Percentiles rank a stretch among this genome's conserved stretches.
These are phyloP conservation scores for Dynastes hyllus DNA, from an alignment of 2,888 invertebrate species.

Conservation along the genomic window DNA sequence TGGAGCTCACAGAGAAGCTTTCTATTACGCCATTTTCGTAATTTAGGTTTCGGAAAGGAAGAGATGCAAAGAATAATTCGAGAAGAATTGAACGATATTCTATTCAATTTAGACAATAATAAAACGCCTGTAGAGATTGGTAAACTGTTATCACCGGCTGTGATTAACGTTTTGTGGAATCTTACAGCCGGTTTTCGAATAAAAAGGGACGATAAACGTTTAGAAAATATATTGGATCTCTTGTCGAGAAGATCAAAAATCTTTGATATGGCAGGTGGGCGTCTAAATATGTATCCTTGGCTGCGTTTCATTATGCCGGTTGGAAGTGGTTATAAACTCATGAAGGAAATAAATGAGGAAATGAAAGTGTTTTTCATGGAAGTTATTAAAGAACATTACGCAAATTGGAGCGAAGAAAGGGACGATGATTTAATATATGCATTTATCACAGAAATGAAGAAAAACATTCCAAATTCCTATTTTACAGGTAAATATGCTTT, in stretches of 20 bases:
- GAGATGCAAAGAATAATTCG: slow-evolving; percentile 70
- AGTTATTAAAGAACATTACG: slow-evolving; percentile 75
- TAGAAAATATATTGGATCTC: slow-evolving; percentile 71
- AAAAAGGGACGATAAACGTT: slow-evolving; percentile 68
- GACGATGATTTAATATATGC: slow-evolving; percentile 78
- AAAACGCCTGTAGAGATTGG: slow-evolving; percentile 60
- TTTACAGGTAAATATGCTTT: slow-evolving; percentile 70
- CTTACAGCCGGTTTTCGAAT: slow-evolving; percentile 73
- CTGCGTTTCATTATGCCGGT: slow-evolving; percentile 77
- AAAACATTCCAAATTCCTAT: slow-evolving; percentile 61
- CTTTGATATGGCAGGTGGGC: slow-evolving; percentile 69
- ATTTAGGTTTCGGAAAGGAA: slow-evolving; percentile 73
- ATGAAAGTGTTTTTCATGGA: slow-evolving; percentile 74
- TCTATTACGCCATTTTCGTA: slow-evolving; percentile 71
- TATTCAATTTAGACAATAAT: slow-evolving; percentile 61
- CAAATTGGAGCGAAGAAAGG: slow-evolving; percentile 69
- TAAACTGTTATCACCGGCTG: slow-evolving; percentile 73
- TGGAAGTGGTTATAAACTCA: slow-evolving; percentile 76
- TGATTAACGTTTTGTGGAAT: slow-evolving; percentile 80
- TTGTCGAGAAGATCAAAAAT: slow-evolving; percentile 72
- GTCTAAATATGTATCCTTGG: slow-evolving; percentile 77
- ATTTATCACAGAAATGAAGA: slow-evolving; percentile 77
- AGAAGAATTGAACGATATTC: slow-evolving; percentile 73
- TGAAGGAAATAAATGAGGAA: slow-evolving; percentile 74
- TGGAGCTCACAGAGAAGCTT: slow-evolving; percentile 75